phyloP scores from a whole-genome alignment of 1,140 invertebrate genomes.

The Leptopilina clavipes region DNA sequence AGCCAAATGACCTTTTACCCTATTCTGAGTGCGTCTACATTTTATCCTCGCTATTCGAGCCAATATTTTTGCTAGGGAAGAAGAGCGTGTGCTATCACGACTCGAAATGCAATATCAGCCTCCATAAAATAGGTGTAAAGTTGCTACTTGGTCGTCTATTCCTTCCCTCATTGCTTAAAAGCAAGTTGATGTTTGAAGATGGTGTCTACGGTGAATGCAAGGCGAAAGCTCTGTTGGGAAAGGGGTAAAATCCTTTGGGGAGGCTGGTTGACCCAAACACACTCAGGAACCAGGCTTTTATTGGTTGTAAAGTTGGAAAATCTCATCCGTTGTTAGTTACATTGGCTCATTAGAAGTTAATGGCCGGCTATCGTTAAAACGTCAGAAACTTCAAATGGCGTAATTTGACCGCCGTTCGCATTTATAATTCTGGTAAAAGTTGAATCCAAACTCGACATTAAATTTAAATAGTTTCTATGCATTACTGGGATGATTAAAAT shows the following conservation, averaged over 20 bases:
- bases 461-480: too few species aligned
- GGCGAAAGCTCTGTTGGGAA: constrained; percentile 40
- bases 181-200: constrained; percentile 51
- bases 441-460: not conserved
- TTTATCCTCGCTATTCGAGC: not conserved
- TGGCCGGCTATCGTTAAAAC: constrained; percentile 50
- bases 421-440: constrained; percentile 7
- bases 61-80: constrained; percentile 15
- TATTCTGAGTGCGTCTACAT: constrained; percentile 31
- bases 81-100: constrained; percentile 59
- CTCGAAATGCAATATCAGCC: constrained; percentile 63
- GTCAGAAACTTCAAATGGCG: constrained; percentile 39
- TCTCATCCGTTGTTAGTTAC: constrained; percentile 47
- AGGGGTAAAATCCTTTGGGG: constrained; percentile 41
- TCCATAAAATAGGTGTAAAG: constrained; percentile 66
- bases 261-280: constrained; percentile 56
- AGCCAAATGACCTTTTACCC: constrained; percentile 34
- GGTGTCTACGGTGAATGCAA: constrained; percentile 33
- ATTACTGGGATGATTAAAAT: too few species aligned
- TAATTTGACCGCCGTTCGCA: constrained; percentile 41
- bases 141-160: too few species aligned
- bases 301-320: constrained; percentile 63
- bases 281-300: constrained; percentile 51
- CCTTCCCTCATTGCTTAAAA: constrained; percentile 42
- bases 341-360: constrained; percentile 54